Conservation (phyloP, 1,140 invertebrate genomes). For the Drosophila albomicans region DNA sequence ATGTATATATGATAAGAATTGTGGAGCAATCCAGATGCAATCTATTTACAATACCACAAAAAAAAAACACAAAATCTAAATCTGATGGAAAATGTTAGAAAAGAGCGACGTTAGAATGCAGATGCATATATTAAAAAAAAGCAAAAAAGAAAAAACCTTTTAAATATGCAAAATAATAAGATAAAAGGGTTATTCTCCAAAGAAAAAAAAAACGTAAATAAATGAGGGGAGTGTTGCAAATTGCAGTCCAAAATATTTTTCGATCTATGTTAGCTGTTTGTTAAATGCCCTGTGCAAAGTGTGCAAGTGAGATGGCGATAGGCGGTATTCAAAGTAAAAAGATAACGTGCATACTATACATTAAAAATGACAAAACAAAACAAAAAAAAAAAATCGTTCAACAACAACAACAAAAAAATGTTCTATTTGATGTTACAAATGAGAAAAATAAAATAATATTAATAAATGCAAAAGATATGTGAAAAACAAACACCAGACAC, state of each 20-base stretch:
- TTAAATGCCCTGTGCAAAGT: conserved; percentile 46
- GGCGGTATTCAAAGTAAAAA: conserved; percentile 35
- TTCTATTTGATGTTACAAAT: conserved; percentile 80
- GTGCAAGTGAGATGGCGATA: conserved; percentile 31
- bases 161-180: conserved; percentile 2
- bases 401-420: conserved; percentile 53
- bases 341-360: conserved; percentile 44
- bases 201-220: conserved; percentile 2
- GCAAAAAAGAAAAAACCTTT: not conserved
- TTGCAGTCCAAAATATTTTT: conserved; percentile 69
- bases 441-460: conserved; percentile 49
- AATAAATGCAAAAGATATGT: conserved; percentile 51
- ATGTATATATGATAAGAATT: conserved; percentile 14
- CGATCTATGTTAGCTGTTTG: conserved; percentile 76
- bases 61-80: conserved; percentile 17
- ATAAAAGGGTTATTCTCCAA: not conserved
- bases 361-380: conserved; percentile 13
- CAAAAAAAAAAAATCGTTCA: conserved; percentile 39
- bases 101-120: not conserved
- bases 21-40: conserved; percentile 64
- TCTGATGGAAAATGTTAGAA: conserved; percentile 19
- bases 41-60: conserved; percentile 65
- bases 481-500: conserved; percentile 29
- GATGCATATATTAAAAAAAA: conserved; percentile 34
- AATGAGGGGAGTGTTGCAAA: conserved; percentile 27